Evolutionary conservation across 2,797 vertebrate species (phyloP).

Genomic region (Gymnoscopelus braueri): DNA sequence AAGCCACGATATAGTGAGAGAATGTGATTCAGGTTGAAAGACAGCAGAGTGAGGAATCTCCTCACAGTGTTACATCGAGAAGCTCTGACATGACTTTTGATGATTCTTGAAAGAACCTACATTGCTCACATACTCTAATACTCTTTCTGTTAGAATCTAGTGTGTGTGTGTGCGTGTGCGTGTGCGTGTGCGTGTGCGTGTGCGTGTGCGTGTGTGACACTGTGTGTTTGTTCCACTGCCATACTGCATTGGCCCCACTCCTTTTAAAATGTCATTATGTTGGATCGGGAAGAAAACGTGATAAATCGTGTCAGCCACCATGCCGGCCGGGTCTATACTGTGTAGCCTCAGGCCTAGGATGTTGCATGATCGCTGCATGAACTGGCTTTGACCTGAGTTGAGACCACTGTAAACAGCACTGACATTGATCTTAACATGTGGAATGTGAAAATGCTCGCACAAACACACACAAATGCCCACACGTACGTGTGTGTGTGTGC

Average conservation of each 20-base stretch:
- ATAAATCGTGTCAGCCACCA: not conserved
- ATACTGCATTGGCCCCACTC: not conserved
- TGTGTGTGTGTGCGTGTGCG: slow-evolving; percentile 1
- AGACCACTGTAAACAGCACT: too few species aligned
- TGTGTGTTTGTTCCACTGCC: not conserved
- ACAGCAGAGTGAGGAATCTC: not conserved
- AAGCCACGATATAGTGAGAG: too few species aligned
- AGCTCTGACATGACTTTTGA: too few species aligned
- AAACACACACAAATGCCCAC: not conserved
- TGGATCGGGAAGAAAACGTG: too few species aligned
- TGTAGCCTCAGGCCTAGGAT: too few species aligned
- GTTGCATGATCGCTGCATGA: not conserved
- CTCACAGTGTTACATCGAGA: too few species aligned
- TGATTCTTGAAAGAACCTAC: not conserved
- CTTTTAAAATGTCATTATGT: too few species aligned
- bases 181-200: slow-evolving; percentile 3
- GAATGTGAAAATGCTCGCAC: too few species aligned
- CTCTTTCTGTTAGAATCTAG: not conserved
- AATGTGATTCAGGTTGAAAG: not conserved
- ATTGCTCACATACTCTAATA: slow-evolving; percentile 11
- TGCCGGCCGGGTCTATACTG: too few species aligned
- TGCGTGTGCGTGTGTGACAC: slow-evolving; percentile 7
- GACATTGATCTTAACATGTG: too few species aligned
- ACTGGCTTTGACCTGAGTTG: too few species aligned
- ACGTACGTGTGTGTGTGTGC: not conserved